phyloP scores from a whole-genome alignment of 2,113 vertebrate species.

The Callithrix jacchus region DNA sequence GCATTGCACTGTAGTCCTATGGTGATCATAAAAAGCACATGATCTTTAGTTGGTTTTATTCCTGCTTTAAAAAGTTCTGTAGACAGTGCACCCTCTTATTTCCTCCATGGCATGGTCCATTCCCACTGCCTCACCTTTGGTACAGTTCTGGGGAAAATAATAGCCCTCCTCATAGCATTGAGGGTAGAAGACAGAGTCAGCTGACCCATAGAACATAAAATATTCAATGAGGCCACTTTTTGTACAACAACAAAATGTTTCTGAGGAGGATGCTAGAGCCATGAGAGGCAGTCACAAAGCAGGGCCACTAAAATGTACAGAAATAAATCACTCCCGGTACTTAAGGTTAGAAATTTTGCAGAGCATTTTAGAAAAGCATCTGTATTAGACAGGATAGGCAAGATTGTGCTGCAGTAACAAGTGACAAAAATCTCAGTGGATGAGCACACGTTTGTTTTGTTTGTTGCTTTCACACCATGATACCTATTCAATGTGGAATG shows the following conservation, averaged over 20 bases:
- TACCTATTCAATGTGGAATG: not conserved
- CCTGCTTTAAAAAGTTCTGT: not conserved
- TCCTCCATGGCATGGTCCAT: not conserved
- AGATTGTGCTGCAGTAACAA: not conserved
- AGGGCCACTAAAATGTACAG: not conserved
- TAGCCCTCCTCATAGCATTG: not conserved
- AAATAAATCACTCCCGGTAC: not conserved
- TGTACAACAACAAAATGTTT: too few relatives aligned
- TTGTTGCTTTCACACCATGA: not conserved
- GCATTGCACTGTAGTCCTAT: not conserved
- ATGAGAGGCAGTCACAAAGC: not conserved
- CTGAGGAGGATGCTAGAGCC: too few relatives aligned
- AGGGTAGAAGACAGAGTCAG: not conserved
- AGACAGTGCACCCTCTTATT: not conserved
- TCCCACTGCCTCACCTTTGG: not conserved
- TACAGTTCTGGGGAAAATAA: not conserved
- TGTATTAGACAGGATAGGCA: not conserved
- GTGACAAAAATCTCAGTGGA: not conserved
- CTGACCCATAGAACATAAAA: not conserved
- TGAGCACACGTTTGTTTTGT: not conserved
- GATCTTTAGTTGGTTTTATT: conserved; percentile 18
- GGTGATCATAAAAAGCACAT: not conserved
- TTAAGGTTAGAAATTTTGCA: not conserved
- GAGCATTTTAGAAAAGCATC: not conserved
- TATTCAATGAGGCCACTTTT: not conserved